Percentiles rank a stretch among this genome's conserved stretches.
Evolutionary conservation across 2,888 invertebrate species (phyloP).

Genomic region (Sminthurinus aureus): DNA sequence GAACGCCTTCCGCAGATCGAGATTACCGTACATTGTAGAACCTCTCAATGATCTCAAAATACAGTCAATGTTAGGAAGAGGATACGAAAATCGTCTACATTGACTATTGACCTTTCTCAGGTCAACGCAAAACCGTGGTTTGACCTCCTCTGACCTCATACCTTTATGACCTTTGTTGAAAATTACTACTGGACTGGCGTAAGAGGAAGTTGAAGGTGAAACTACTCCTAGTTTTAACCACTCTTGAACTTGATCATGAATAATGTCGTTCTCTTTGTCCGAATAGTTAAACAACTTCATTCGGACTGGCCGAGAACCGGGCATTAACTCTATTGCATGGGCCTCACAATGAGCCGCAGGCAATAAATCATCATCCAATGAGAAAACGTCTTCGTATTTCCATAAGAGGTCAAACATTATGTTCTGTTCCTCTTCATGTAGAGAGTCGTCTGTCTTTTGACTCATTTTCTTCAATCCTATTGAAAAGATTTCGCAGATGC

Average conservation of each 20-base stretch:
- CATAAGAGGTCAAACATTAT: neutral
- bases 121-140: conserved; percentile 59
- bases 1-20: conserved; percentile 61
- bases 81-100: conserved; percentile 61
- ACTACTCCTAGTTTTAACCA: neutral
- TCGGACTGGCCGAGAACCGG: neutral
- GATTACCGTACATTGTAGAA: conserved; percentile 59
- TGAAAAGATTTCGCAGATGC: too few species aligned
- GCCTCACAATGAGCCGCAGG: neutral
- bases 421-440: too few species aligned
- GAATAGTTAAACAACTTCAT: conserved; percentile 5
- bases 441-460: too few species aligned
- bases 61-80: conserved; percentile 61
- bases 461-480: too few species aligned
- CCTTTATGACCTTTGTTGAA: conserved; percentile 10
- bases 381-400: conserved; percentile 7
- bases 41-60: conserved; percentile 61
- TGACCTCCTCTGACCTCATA: neutral
- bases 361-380: neutral
- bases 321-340: neutral
- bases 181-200: neutral
- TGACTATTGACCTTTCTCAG: conserved; percentile 60
- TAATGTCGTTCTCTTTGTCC: conserved; percentile 12
- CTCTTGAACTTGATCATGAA: conserved; percentile 6
- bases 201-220: neutral